Base-by-base conservation (phyloP, 2,888 invertebrate species). In the Chouioia cunea region DNA sequence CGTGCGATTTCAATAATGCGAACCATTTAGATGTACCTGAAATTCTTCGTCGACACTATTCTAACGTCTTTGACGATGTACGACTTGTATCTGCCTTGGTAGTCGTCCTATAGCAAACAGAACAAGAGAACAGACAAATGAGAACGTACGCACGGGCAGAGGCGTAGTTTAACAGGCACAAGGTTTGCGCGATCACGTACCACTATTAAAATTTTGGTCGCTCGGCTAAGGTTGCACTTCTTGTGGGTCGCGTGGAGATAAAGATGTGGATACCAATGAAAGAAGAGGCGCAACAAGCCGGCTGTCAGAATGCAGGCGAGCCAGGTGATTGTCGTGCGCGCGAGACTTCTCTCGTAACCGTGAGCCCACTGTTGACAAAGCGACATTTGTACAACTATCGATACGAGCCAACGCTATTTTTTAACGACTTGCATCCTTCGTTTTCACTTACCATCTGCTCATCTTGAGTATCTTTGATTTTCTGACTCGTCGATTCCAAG, bases 231-330 rank as follows among this genome's bases (percentile, higher is more conserved):
- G 12, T 86, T 77, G 76, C 89, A 89, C 74, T 80, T 84, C 60
- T 79, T 81, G 77, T 89, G 88, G 10, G 89, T 90, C 44, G 86
- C 86, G 74, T 86, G 85, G 46, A 91, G 80, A 81, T 87, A 84
- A 79, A 88, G 86, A 56, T 88, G 87, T 1, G 89, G 90, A 80
- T 88, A 88, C 90, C 91, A 91, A 78, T 90, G 89, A 80, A 90
- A 90, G 63, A 90, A 82, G 46, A 91, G 85, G 22, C 90, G 85
- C 54, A 91, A 80, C 47, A 89, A 79, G 16, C 90, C 90, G 12
- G 86, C 77, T 1, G 89, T 89, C 57, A 88, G 76, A 36, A 89
- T 72, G 59, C 88, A 88, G n/a, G 85, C 82, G 6, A 87, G 58
- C 83, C 87, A 89, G 44, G 85, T 86, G 27, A 86, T 43, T 57